Evolutionary conservation across 2,113 vertebrate species (phyloP).

Genomic region (Nicator chloris): DNA sequence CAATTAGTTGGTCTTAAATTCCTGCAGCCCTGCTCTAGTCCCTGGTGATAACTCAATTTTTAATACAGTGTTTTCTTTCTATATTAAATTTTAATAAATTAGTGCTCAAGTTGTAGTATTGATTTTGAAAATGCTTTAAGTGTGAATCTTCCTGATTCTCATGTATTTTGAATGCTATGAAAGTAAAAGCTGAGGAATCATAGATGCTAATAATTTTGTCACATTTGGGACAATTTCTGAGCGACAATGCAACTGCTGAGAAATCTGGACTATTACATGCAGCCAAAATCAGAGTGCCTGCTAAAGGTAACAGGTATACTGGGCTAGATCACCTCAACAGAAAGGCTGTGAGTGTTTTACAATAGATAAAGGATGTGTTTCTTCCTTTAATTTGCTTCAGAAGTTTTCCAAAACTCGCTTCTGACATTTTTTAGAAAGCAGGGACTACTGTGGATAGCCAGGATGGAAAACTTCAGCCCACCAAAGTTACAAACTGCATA

Average conservation of each 20-base stretch:
- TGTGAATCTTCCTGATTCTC: background rate
- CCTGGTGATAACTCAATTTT: conserved; percentile 30
- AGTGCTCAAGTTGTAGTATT: conserved; percentile 13
- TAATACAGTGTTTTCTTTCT: conserved; percentile 54
- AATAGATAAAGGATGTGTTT: background rate
- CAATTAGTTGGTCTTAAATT: conserved; percentile 36
- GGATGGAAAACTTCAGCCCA: background rate
- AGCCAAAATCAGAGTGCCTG: background rate
- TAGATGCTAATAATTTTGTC: background rate
- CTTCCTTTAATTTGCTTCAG: background rate
- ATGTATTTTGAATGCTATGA: background rate
- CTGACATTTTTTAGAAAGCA: background rate
- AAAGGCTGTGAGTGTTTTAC: background rate
- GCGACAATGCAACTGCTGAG: background rate
- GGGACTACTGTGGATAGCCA: background rate
- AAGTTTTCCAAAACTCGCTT: background rate
- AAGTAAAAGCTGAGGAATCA: background rate
- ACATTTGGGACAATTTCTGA: background rate
- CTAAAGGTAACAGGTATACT: background rate
- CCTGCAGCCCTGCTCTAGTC: background rate
- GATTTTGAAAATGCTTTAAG: conserved; percentile 26
- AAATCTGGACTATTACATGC: background rate
- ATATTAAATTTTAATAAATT: conserved; percentile 63
- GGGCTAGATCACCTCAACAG: background rate
- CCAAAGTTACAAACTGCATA: background rate